Conservation (phyloP, 2,888 invertebrate genomes). For the Cataglyphis albicans region DNA sequence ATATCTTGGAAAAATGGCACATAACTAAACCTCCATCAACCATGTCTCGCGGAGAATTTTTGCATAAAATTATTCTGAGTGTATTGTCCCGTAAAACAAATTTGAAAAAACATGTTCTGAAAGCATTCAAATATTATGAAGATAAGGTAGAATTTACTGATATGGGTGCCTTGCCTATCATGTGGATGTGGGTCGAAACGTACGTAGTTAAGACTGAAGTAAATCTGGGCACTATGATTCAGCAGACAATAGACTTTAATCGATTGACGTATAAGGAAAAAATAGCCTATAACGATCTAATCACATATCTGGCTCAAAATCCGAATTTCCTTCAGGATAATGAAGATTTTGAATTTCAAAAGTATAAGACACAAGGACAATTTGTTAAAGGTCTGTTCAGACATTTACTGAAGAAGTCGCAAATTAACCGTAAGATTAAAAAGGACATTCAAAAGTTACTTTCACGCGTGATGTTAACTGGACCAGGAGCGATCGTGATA, state of each 20-base stretch:
- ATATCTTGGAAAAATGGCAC: constrained; percentile 55
- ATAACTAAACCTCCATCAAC: constrained; percentile 54
- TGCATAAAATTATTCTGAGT: constrained; percentile 60
- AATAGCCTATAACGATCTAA: constrained; percentile 65
- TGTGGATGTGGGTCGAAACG: constrained; percentile 47
- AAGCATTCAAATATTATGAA: constrained; percentile 60
- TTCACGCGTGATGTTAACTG: constrained; percentile 55
- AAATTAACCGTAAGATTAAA: constrained; percentile 38
- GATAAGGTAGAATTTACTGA: constrained; percentile 28
- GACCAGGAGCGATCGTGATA: constrained; percentile 53
- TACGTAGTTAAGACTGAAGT: constrained; percentile 46
- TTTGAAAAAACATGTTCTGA: constrained; percentile 7
- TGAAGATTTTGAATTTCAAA: constrained; percentile 63
- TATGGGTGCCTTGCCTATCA: constrained; percentile 34
- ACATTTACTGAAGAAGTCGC: constrained; percentile 47
- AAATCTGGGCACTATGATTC: constrained; percentile 63
- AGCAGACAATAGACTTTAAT: constrained; percentile 62
- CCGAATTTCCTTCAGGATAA: constrained; percentile 61
- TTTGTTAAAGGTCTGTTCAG: constrained; percentile 64
- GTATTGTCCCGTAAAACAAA: constrained; percentile 41
- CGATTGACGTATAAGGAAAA: constrained; percentile 56
- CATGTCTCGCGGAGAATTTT: constrained; percentile 56
- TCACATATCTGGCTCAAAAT: constrained; percentile 62
- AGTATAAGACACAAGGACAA: constrained; percentile 61
- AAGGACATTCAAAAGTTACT: constrained; percentile 52